Evolutionary conservation across 2,113 vertebrate species (phyloP).

Genomic region (Bathybates hornii): DNA sequence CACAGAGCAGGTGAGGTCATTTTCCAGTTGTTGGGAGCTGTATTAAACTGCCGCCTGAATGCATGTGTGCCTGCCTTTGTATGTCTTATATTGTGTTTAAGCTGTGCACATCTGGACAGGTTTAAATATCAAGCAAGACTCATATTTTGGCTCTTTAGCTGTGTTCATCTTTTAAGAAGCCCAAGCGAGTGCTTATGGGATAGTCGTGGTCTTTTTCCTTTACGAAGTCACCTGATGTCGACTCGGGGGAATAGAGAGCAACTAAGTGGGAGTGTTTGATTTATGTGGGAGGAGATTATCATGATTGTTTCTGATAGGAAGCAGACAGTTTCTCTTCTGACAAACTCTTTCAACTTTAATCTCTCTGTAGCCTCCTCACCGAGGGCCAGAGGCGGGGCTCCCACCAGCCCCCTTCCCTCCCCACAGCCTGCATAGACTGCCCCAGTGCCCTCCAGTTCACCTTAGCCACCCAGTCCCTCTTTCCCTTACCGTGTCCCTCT

Average conservation of each 20-base stretch:
- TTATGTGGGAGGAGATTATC: slow-evolving; percentile 30
- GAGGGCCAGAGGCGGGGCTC: slow-evolving; percentile 33
- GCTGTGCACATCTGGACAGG: slow-evolving; percentile 18
- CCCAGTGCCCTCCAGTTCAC: slow-evolving; percentile 69
- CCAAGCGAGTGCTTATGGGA: not conserved
- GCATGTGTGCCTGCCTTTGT: not conserved
- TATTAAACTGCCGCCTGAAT: not conserved
- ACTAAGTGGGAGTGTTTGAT: slow-evolving; percentile 18
- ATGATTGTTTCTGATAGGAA: slow-evolving; percentile 41
- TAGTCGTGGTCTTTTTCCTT: not conserved
- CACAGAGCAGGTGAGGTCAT: slow-evolving; percentile 71
- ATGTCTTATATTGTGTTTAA: not conserved
- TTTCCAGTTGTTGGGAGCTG: slow-evolving; percentile 43
- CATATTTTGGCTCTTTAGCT: slow-evolving; percentile 20
- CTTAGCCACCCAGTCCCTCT: slow-evolving; percentile 67
- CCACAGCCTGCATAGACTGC: slow-evolving; percentile 61
- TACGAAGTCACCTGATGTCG: slow-evolving; percentile 5
- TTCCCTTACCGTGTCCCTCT: slow-evolving; percentile 50
- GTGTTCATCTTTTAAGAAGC: not conserved
- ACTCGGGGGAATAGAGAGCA: not conserved
- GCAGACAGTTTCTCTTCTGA: slow-evolving; percentile 9
- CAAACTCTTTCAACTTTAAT: slow-evolving; percentile 18
- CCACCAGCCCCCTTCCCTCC: slow-evolving; percentile 42
- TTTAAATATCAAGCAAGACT: slow-evolving; percentile 2
- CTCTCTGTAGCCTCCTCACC: slow-evolving; percentile 56